Conservation (phyloP, 1,140 invertebrate species). For the Anastrepha ludens region DNA sequence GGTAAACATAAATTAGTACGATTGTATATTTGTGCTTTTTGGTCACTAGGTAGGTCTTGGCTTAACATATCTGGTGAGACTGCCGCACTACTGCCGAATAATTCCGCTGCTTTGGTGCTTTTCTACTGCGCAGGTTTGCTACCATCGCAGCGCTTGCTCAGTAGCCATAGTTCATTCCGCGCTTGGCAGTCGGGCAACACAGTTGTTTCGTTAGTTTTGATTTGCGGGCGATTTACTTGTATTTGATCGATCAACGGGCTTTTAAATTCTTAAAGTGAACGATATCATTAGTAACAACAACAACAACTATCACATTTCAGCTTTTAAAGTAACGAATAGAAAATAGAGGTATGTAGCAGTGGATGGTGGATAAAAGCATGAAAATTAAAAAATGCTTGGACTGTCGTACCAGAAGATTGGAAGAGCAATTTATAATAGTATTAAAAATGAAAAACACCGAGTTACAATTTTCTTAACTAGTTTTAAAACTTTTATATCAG, state of each 20-base stretch:
- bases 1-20: not conserved
- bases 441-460: too few species aligned
- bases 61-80: not conserved
- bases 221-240: not conserved
- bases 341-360: not conserved
- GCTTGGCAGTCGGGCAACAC: constrained; percentile 18
- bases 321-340: too few species aligned
- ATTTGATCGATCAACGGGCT: too few species aligned
- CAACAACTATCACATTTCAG: too few species aligned
- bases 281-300: too few species aligned
- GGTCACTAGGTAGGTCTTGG: not conserved
- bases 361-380: not conserved
- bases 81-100: not conserved
- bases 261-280: too few species aligned
- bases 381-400: too few species aligned
- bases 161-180: constrained; percentile 13
- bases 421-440: too few species aligned
- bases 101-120: constrained; percentile 13
- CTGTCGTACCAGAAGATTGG: too few species aligned
- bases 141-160: constrained; percentile 13
- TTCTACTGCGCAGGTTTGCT: not conserved
- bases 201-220: constrained; percentile 36
- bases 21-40: not conserved
- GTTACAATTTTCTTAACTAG: too few species aligned
- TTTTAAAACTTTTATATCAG: too few species aligned